Percentiles rank a stretch among this genome's conserved stretches.
Conservation (phyloP, 1,140 invertebrate genomes). For the Sycophaga agraensis region DNA sequence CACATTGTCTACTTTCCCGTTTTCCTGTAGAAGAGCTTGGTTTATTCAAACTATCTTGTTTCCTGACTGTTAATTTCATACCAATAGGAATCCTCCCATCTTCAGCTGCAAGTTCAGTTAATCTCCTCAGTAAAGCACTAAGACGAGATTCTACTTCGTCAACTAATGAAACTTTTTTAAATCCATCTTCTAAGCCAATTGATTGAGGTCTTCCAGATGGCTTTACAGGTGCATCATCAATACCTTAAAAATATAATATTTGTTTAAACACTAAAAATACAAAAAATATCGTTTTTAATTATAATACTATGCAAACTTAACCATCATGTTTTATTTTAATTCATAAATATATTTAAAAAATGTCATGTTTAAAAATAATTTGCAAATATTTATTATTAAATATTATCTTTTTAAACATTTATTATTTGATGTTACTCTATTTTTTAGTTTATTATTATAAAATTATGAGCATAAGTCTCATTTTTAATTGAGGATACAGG, state of each 20-base stretch:
- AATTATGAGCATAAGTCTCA: too few species aligned
- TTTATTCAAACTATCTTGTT: slow-evolving; percentile 61
- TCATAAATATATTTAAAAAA: too few species aligned
- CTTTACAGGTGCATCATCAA: slow-evolving; percentile 70
- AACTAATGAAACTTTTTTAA: slow-evolving; percentile 67
- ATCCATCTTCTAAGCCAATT: slow-evolving; percentile 76
- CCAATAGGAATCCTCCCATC: slow-evolving; percentile 75
- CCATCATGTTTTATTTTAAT: too few species aligned
- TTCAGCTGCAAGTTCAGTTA: slow-evolving; percentile 70
- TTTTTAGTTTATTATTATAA: too few species aligned
- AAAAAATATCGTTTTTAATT: too few species aligned
- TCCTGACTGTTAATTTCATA: slow-evolving; percentile 72
- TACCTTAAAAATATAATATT: slow-evolving; percentile 33
- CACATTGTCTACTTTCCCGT: slow-evolving; percentile 72
- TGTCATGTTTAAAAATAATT: too few species aligned
- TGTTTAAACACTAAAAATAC: too few species aligned
- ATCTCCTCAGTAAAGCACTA: slow-evolving; percentile 65
- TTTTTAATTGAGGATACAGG: too few species aligned
- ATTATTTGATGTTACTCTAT: too few species aligned
- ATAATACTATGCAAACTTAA: too few species aligned
- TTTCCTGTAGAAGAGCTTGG: slow-evolving; percentile 59
- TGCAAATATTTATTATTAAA: too few species aligned
- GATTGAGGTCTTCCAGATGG: slow-evolving; percentile 68
- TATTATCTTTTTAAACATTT: too few species aligned
- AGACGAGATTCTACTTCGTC: slow-evolving; percentile 72